Evolutionary conservation across 2,797 vertebrate species (phyloP), one percentile per base, ranked within the genome.

Genomic region (Apodemus agrarius): DNA sequence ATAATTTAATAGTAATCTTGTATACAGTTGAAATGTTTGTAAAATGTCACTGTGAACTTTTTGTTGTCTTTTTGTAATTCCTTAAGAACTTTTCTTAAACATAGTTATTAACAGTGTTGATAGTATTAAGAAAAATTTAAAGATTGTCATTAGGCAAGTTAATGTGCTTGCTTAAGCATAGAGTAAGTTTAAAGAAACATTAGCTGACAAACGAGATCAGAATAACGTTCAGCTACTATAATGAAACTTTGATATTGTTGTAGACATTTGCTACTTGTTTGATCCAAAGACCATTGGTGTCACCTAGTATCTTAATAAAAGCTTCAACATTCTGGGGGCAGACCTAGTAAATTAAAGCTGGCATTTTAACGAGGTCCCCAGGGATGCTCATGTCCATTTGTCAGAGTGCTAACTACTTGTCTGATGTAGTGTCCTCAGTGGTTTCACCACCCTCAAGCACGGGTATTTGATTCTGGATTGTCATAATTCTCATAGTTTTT

Each of bases 401-500:
- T 76, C 63, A 88, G 81, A 57, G 75, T 94, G 26, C 81, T 95
- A 89, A 72, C 96, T 79, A 96, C 26, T 91, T 96, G 69, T 26
- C n/a, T 96, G 85, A 90, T 87, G 95, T 94, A 82, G 67, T 94
- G 10, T 91, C 91, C 29, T 96, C 74, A 79, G 24, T 95, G 74
- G 46, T 95, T 21, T 69, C 83, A 88, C 81, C 85, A n/a, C 37
- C n/a, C 54, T 69, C 93, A 57, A 80, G 90, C 91, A 94, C 72
- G 67, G 93, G 67, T 85, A 16, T 79, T 94, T 93, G 96, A 85
- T 91, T 96, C 69, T 96, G 7, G 81, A 65, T 96, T 65, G 37
- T 93, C 95, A 54, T 76, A 96, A 89, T 86, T 54, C 63, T 78
- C 78, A 97, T 91, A 93, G 52, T 97, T 96, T 97, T 97, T 95